A percentile compares a stretch with the other conserved stretches of the same genome.
These are phyloP conservation scores for Watsonalla binaria DNA, from an alignment of 2,888 invertebrate species.

Conservation along the genomic window DNA sequence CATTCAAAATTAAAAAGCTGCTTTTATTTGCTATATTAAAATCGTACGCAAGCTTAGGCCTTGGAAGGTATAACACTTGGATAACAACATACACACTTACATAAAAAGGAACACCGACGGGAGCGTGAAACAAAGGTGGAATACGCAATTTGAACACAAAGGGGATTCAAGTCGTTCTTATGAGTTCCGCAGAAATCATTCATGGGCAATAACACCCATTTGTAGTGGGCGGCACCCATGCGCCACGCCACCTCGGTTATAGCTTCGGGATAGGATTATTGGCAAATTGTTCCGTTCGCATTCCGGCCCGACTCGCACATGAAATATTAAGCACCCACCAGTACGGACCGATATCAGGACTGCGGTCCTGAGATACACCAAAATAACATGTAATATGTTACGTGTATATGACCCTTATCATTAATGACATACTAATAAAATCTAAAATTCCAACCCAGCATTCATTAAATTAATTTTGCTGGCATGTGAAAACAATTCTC, in stretches of 20 bases:
- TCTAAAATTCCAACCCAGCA: no score
- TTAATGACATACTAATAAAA: no score
- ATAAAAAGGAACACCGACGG: conserved; percentile 20
- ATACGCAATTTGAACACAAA: conserved; percentile 43
- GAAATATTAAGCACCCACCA: conserved; percentile 68
- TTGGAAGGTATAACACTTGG: no score
- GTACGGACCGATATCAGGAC: conserved; percentile 14
- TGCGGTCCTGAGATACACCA: conserved; percentile 4
- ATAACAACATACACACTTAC: conserved; percentile 10
- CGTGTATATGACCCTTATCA: no score
- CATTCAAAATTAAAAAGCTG: no score
- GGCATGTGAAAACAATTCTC: no score
- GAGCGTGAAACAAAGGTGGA: conserved; percentile 29
- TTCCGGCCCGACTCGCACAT: conserved; percentile 61
- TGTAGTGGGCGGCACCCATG: conserved; percentile 39
- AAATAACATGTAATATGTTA: no score
- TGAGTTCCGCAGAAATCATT: conserved; percentile 62
- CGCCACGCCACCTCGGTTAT: conserved; percentile 58
- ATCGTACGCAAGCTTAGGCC: no score
- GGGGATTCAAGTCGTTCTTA: conserved; percentile 46
- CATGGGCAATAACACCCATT: conserved; percentile 68
- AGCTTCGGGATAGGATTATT: conserved; percentile 71
- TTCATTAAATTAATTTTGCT: no score
- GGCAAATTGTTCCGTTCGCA: conserved; percentile 74
- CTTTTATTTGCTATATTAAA: no score